Conservation (phyloP, 2,113 vertebrate species). For the Mustelus asterias region DNA sequence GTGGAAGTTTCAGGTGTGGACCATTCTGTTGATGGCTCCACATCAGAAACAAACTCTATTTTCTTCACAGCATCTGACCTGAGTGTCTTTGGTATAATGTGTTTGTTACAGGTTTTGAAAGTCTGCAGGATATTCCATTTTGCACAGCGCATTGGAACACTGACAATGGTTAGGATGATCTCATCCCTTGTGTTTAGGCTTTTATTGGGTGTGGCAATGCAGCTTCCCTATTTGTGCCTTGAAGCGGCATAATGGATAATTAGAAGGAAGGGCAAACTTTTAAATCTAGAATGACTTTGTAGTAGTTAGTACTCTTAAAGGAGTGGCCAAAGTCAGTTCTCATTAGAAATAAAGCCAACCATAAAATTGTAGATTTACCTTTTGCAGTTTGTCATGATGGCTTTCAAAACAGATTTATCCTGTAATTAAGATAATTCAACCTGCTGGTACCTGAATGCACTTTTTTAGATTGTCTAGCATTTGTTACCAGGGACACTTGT, state of each 20-base stretch:
- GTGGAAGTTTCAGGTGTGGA: neutral
- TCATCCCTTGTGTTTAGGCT: neutral
- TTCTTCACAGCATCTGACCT: neutral
- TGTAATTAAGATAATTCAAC: neutral
- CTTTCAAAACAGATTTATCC: neutral
- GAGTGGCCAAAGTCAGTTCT: neutral
- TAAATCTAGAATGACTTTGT: neutral
- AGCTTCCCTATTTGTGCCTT: neutral
- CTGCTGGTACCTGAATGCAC: neutral
- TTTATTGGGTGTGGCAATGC: neutral
- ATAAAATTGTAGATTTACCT: neutral
- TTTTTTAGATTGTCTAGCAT: neutral
- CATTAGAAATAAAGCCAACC: neutral
- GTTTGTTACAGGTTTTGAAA: neutral
- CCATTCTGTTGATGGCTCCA: neutral
- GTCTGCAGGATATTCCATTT: neutral
- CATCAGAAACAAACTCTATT: neutral
- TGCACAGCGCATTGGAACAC: neutral
- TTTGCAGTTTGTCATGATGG: neutral
- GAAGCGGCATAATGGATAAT: neutral
- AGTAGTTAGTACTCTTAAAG: neutral
- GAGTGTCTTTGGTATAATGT: neutral
- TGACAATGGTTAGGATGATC: neutral
- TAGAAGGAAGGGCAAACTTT: neutral
- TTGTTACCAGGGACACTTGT: neutral